phyloP scores from a whole-genome alignment of 2,797 vertebrate genomes.

The Ctenopoma multispine region DNA sequence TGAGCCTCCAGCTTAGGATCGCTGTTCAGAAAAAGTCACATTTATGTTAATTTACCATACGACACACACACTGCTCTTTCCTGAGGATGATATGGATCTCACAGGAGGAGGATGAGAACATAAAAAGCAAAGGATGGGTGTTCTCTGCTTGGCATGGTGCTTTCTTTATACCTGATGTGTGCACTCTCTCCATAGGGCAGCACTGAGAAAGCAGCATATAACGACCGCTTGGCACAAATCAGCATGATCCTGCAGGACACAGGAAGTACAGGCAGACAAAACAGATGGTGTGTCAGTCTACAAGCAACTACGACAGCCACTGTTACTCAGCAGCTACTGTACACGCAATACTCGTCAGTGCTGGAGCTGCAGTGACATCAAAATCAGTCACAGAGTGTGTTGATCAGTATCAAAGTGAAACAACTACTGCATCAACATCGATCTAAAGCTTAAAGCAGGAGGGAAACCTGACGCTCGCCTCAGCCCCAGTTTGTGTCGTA shows the following conservation, averaged over 20 bases:
- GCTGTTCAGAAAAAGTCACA: slow-evolving; percentile 78
- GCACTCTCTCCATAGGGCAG: slow-evolving; percentile 95
- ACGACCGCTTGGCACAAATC: slow-evolving; percentile 96
- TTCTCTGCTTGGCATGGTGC: slow-evolving; percentile 62
- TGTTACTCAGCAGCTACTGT: slow-evolving; percentile 18
- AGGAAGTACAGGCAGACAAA: slow-evolving; percentile 82
- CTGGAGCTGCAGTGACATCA: slow-evolving; percentile 13
- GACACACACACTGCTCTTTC: background rate
- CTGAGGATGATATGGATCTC: slow-evolving; percentile 45
- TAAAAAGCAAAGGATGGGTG: slow-evolving; percentile 51
- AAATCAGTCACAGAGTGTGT: slow-evolving; percentile 24
- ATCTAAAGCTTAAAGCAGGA: slow-evolving; percentile 15
- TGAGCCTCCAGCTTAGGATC: slow-evolving; percentile 91
- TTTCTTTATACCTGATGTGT: slow-evolving; percentile 88
- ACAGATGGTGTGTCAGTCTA: slow-evolving; percentile 77
- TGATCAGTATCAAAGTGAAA: slow-evolving; percentile 6
- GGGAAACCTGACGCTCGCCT: background rate
- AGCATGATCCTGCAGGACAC: slow-evolving; percentile 93
- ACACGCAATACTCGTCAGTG: background rate
- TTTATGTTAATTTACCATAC: slow-evolving; percentile 19
- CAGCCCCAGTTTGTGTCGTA: no score
- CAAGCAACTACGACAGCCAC: slow-evolving; percentile 46
- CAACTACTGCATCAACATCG: slow-evolving; percentile 1
- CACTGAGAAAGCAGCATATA: slow-evolving; percentile 96
- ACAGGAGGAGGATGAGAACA: slow-evolving; percentile 45